Conservation (phyloP, 2,797 vertebrate species). For the Buphagus erythrorhynchus region DNA sequence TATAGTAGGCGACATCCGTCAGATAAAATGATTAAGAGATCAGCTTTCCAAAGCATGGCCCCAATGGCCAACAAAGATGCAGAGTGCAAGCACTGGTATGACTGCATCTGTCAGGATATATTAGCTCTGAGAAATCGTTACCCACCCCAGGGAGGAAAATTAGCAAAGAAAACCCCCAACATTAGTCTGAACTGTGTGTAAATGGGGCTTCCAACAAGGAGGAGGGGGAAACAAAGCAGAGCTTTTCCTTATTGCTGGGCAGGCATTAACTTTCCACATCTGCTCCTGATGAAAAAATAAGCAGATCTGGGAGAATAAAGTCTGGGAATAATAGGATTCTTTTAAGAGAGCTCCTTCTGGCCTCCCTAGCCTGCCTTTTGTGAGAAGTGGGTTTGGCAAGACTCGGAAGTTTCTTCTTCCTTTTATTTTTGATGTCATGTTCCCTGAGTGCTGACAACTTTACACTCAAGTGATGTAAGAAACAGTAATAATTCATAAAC, state of each 20-base stretch:
- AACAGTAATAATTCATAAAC: background rate
- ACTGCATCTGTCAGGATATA: constrained; percentile 39
- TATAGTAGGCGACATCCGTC: background rate
- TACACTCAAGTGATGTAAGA: background rate
- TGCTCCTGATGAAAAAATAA: background rate
- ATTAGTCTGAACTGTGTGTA: background rate
- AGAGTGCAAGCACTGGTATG: background rate
- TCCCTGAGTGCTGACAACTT: background rate
- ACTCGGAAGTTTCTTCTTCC: background rate
- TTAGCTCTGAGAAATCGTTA: constrained; percentile 51
- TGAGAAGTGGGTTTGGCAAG: background rate
- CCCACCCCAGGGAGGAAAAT: constrained; percentile 51
- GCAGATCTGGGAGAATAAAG: background rate
- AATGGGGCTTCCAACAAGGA: background rate
- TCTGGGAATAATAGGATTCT: background rate
- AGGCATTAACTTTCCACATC: background rate
- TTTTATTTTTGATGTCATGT: background rate
- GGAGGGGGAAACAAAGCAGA: background rate
- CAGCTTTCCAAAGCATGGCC: constrained; percentile 24
- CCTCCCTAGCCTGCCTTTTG: background rate
- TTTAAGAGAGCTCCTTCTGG: background rate
- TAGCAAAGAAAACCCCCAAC: constrained; percentile 15
- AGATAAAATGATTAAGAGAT: constrained; percentile 59
- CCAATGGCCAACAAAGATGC: background rate
- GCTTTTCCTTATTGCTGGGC: background rate